Percentiles rank a stretch among this genome's conserved stretches.
These are phyloP conservation scores for Anneissia japonica DNA, from an alignment of 35 echinoderm and acorn worm genomes.

Conservation along the genomic window DNA sequence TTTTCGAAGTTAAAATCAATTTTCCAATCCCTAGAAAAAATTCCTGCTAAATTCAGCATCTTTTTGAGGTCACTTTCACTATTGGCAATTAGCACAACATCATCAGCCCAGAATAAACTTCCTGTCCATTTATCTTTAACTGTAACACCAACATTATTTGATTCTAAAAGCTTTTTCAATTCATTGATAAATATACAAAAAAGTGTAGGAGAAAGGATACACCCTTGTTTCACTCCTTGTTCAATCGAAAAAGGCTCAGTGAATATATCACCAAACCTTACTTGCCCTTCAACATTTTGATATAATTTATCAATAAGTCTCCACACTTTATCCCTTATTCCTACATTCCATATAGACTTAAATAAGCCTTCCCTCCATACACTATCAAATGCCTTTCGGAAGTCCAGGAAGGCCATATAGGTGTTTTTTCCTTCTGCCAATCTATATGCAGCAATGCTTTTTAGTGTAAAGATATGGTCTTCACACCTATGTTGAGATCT, in stretches of 20 bases:
- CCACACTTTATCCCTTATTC: not conserved
- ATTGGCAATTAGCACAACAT: not conserved
- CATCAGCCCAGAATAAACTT: not conserved
- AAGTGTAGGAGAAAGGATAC: not conserved
- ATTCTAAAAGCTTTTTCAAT: not conserved
- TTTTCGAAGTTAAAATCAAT: not conserved
- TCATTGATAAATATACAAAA: conserved; percentile 7
- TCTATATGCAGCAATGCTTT: not conserved
- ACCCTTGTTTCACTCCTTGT: conserved; percentile 7
- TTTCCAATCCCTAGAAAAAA: not conserved
- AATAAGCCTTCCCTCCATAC: not conserved
- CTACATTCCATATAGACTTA: not conserved
- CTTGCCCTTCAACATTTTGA: not conserved
- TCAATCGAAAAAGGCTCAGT: not conserved
- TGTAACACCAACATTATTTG: not conserved
- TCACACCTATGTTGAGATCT: not conserved
- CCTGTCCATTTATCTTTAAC: not conserved
- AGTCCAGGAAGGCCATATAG: not conserved
- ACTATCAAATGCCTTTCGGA: not conserved
- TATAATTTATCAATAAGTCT: not conserved
- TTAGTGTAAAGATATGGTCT: not conserved
- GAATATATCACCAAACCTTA: not conserved
- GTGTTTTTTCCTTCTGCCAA: not conserved
- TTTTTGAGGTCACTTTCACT: not conserved
- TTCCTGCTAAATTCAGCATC: not conserved